Percentiles rank a stretch among this genome's conserved stretches.
Conservation (phyloP, 2,888 invertebrate genomes). For the Nomada hirtipes region DNA sequence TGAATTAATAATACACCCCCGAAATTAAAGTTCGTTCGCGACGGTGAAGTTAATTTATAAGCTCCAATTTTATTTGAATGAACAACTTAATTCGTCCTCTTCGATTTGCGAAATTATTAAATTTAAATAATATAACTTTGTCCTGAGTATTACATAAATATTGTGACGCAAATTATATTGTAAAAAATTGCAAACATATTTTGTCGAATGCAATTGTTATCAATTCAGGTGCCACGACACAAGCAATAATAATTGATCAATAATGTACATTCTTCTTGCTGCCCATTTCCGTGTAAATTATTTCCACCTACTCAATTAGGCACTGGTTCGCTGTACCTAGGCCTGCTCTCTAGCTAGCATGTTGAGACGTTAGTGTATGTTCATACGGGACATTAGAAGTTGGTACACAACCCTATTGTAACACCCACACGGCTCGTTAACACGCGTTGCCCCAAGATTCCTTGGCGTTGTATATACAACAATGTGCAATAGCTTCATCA, state of each 20-base stretch:
- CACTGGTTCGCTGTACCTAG: background rate
- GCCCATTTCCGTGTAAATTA: background rate
- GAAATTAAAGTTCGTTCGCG: no score
- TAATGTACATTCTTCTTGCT: background rate
- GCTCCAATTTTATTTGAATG: no score
- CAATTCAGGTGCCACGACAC: background rate
- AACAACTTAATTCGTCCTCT: no score
- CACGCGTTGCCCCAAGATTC: conserved; percentile 76
- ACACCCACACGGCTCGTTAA: conserved; percentile 70
- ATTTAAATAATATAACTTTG: no score
- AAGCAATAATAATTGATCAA: background rate
- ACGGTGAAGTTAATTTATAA: no score
- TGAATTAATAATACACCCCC: no score
- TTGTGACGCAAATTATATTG: no score
- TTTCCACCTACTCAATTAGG: conserved; percentile 1
- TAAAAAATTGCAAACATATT: no score
- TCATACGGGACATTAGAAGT: conserved; percentile 45
- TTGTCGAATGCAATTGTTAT: background rate
- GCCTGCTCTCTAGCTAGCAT: background rate
- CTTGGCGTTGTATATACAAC: conserved; percentile 65
- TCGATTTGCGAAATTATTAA: no score
- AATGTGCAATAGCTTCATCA: conserved; percentile 76
- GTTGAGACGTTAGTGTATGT: conserved; percentile 18
- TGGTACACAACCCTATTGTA: conserved; percentile 34
- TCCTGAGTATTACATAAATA: no score